Evolutionary conservation across 1,140 invertebrate species (phyloP).

Genomic region (Heliconius nattereri): DNA sequence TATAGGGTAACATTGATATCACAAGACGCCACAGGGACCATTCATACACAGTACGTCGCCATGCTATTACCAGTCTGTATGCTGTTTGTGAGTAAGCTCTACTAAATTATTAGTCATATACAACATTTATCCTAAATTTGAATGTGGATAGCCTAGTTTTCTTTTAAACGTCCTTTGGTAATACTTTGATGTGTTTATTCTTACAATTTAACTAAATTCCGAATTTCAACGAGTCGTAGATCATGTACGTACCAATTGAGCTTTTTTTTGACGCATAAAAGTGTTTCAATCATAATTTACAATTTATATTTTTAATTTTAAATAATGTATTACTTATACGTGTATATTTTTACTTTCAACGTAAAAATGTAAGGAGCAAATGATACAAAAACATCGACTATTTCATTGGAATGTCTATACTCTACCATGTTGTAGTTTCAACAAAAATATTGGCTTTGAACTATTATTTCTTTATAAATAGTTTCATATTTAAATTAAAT

Average conservation of each 20-base stretch:
- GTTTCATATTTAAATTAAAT: neutral
- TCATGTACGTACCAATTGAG: no score
- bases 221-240: neutral
- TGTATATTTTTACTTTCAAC: no score
- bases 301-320: no score
- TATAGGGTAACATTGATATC: constrained; percentile 26
- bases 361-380: no score
- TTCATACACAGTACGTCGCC: constrained; percentile 49
- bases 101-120: constrained; percentile 66
- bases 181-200: neutral
- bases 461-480: neutral
- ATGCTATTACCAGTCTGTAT: constrained; percentile 62
- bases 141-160: constrained; percentile 56
- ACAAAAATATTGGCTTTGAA: neutral
- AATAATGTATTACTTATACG: no score
- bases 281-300: no score
- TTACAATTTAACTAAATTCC: neutral
- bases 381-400: no score
- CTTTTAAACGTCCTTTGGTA: neutral
- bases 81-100: constrained; percentile 72
- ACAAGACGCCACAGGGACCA: constrained; percentile 52
- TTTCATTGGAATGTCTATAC: no score
- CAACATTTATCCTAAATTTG: constrained; percentile 58
- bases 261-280: no score
- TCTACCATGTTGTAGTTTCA: no score